Base-by-base conservation (phyloP, 2,888 invertebrate species). In the Spatulosminthurus flaviceps region DNA sequence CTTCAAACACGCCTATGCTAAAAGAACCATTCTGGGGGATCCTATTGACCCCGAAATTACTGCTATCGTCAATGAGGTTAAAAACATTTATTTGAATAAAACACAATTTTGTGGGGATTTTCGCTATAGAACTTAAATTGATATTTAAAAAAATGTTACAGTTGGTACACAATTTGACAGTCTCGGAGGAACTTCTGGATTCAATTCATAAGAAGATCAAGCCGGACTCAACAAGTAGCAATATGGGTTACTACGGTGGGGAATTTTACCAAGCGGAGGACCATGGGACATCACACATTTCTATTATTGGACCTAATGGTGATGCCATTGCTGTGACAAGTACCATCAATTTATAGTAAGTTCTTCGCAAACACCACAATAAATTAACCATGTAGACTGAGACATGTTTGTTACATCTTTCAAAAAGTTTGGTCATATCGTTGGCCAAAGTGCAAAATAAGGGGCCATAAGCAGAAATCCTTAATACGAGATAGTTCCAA, bases 321-420 rank as follows among this genome's bases (percentile, higher is more conserved):
- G 95, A 96, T 87, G 97, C 96, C 0, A 95, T 97, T 0, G 93
- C 97, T 0, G 92, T 94, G 0, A 98, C 98, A 0, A 95, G 95
- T 84, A 95, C 97, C 0, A 91, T 96, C 21, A 96, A 96, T 87
- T 91, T 91, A 83, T 92, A 92, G 95, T 95, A 88, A 90, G 91
- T 41, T 70, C 21, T n/a, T 34, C 41, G 29, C 21, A 72, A 64
- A 1, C 5, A 9, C 13, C 5, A 42, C 21, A 42, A 43, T 72
- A 22, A 42, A 1, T 22, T 22, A 22, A n/a, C 9, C 24, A 66
- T 67, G 5, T 51, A 11, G n/a, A 9, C n/a, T 51, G n/a, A n/a
- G n/a, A n/a, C n/a, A n/a, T n/a, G n/a, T n/a, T n/a, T n/a, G n/a
- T n/a, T n/a, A n/a, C n/a, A n/a, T n/a, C n/a, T n/a, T n/a, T n/a